Evolutionary conservation across 2,113 vertebrate species (phyloP).

Genomic region (Centropus bengalensis): DNA sequence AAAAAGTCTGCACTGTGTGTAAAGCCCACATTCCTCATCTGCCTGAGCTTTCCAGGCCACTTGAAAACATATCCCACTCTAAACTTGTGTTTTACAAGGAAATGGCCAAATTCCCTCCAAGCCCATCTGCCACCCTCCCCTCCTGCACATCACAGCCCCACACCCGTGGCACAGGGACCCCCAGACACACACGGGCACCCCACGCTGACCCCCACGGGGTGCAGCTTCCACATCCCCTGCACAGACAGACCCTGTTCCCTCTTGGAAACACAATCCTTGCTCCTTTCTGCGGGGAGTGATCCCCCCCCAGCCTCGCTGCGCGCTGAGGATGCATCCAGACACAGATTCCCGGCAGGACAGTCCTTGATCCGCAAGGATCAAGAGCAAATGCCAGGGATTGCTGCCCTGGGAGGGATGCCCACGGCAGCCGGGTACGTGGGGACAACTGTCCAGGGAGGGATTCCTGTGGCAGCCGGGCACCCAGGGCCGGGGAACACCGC

Average conservation of each 20-base stretch:
- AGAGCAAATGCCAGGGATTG: not conserved
- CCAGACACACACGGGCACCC: not conserved
- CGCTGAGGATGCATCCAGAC: not conserved
- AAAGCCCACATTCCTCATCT: not conserved
- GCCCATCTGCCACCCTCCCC: not conserved
- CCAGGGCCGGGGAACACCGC: too few species aligned
- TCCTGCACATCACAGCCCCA: not conserved
- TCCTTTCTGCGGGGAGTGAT: rapidly evolving
- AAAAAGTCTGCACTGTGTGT: not conserved
- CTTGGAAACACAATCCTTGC: not conserved
- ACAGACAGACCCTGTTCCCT: not conserved
- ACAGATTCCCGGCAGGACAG: not conserved
- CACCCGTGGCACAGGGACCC: not conserved
- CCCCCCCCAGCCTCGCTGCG: not conserved
- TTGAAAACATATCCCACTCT: not conserved
- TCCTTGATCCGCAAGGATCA: not conserved
- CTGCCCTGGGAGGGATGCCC: not conserved
- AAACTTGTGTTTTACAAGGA: not conserved
- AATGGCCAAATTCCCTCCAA: not conserved
- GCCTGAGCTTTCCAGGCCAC: conserved; percentile 8
- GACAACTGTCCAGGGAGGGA: too few species aligned
- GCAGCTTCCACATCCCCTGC: not conserved
- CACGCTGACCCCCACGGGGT: not conserved
- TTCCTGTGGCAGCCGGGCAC: too few species aligned
- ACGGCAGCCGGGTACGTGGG: not conserved